Evolutionary conservation across 1,140 invertebrate genomes (phyloP).

Genomic region (Chironomus striatipennis): DNA sequence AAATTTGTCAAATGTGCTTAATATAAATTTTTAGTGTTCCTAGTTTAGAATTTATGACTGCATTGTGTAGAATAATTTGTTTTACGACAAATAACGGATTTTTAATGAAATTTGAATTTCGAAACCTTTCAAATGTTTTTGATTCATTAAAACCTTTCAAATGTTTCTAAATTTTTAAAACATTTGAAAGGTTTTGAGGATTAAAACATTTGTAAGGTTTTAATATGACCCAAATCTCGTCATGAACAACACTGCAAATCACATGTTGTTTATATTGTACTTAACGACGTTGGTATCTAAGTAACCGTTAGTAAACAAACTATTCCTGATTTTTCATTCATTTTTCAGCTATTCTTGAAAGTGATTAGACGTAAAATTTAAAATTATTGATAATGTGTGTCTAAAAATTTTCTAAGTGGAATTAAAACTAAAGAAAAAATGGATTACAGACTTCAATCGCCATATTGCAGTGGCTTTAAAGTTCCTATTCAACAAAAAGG

Average conservation of each 20-base stretch:
- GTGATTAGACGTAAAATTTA: neutral
- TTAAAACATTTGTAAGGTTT: no score
- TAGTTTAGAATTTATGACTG: no score
- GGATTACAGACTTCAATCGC: neutral
- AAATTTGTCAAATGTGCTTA: no score
- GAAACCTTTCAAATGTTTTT: no score
- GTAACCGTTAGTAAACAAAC: neutral
- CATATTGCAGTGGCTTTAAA: neutral
- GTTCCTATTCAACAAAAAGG: conserved; percentile 12
- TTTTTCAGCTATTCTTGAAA: neutral
- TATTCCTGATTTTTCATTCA: neutral
- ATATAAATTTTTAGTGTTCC: no score
- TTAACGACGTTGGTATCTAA: neutral
- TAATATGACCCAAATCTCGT: no score
- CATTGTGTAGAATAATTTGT: no score
- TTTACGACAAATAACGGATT: no score
- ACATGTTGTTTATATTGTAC: neutral
- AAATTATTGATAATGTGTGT: neutral
- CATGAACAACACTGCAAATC: neutral
- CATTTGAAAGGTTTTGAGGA: no score
- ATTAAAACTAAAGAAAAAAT: neutral
- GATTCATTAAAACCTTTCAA: no score
- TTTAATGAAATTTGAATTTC: no score
- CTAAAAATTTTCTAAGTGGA: neutral
- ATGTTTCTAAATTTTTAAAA: no score